Conservation (phyloP, 2,113 vertebrate genomes). For the Ammodramus savannarum region DNA sequence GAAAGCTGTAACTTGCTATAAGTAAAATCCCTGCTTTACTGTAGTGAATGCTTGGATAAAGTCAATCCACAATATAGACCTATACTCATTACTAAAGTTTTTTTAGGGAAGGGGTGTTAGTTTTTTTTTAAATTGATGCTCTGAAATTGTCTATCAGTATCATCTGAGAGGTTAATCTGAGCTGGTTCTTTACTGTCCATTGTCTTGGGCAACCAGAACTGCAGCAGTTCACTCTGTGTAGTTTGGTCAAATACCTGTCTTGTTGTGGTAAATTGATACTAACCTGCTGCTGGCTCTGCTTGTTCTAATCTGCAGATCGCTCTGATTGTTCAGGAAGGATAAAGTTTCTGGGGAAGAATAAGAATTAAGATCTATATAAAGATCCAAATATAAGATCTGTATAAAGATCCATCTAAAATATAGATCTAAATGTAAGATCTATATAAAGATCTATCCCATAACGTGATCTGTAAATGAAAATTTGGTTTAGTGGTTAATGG, state of each 20-base stretch:
- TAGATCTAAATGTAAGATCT: too few relatives aligned
- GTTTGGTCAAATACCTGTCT: not conserved
- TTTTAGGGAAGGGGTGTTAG: rapidly evolving
- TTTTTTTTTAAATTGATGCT: not conserved
- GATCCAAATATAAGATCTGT: too few relatives aligned
- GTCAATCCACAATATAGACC: not conserved
- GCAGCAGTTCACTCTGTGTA: not conserved
- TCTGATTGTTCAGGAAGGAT: not conserved
- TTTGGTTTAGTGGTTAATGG: not conserved
- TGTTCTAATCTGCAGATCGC: not conserved
- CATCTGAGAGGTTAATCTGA: not conserved
- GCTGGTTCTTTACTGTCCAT: not conserved
- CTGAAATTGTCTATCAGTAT: not conserved
- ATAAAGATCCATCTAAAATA: too few relatives aligned
- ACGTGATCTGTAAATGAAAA: not conserved
- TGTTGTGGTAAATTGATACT: not conserved
- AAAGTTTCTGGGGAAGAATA: not conserved
- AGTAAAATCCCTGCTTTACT: not conserved
- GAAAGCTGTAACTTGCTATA: not conserved
- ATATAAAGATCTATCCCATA: not conserved
- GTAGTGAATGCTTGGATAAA: not conserved
- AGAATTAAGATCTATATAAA: not conserved
- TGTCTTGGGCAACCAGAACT: not conserved
- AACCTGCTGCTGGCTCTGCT: not conserved
- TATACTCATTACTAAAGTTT: rapidly evolving